Percentiles rank a stretch among this genome's conserved stretches.
Conservation (phyloP, 2,113 vertebrate genomes). For the Neogobius melanostomus region DNA sequence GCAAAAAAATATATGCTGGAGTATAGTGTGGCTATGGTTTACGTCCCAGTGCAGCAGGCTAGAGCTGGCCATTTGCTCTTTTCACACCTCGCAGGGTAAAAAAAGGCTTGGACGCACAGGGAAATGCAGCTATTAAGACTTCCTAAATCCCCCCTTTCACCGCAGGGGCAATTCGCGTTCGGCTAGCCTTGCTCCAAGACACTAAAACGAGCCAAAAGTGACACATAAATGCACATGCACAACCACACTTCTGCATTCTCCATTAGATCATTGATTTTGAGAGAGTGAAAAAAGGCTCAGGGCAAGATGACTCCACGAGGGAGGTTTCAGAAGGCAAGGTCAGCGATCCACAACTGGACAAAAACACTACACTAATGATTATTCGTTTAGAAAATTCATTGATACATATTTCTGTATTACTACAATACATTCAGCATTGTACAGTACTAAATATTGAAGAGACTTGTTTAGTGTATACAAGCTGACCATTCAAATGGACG, state of each 20-base stretch:
- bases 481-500: background rate
- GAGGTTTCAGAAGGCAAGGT: slow-evolving; percentile 51
- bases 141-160: slow-evolving; percentile 60
- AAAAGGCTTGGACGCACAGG: slow-evolving; percentile 42
- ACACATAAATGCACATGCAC: slow-evolving; percentile 18
- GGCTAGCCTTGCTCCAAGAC: slow-evolving; percentile 36
- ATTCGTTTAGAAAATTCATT: slow-evolving; percentile 1
- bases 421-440: background rate
- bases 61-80: slow-evolving; percentile 60
- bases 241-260: slow-evolving; percentile 49
- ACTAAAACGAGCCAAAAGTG: slow-evolving; percentile 43
- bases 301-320: slow-evolving; percentile 38
- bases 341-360: slow-evolving; percentile 26
- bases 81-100: slow-evolving; percentile 57
- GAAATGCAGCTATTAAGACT: slow-evolving; percentile 62
- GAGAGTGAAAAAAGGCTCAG: slow-evolving; percentile 38
- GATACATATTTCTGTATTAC: background rate
- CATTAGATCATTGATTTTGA: slow-evolving; percentile 71
- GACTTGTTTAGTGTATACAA: background rate
- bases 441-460: background rate
- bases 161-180: slow-evolving; percentile 36
- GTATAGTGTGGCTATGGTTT: slow-evolving; percentile 27
- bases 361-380: slow-evolving; percentile 17
- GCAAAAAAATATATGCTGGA: slow-evolving; percentile 17
- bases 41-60: slow-evolving; percentile 50